Conservation (phyloP, 2,113 vertebrate genomes). For the Penelope pileata region DNA sequence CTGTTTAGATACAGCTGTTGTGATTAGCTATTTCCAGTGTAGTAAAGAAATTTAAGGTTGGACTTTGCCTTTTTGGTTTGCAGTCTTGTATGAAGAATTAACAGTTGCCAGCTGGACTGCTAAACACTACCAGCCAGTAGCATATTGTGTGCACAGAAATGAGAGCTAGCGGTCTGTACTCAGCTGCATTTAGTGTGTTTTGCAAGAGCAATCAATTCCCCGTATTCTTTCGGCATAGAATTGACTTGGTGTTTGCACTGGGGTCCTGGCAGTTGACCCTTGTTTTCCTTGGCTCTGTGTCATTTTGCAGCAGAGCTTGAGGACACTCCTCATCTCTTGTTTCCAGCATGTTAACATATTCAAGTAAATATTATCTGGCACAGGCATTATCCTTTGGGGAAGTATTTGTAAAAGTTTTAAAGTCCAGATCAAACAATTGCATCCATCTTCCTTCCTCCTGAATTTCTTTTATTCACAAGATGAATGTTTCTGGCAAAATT, state of each 20-base stretch:
- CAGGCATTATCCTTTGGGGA: neutral
- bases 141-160: neutral
- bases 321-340: constrained; percentile 33
- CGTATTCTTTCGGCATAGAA: neutral
- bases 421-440: constrained; percentile 32
- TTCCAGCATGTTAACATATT: constrained; percentile 52
- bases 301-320: constrained; percentile 22
- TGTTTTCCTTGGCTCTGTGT: constrained; percentile 54
- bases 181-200: neutral
- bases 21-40: neutral
- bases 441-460: constrained; percentile 7
- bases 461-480: constrained; percentile 32
- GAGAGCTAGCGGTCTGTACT: neutral
- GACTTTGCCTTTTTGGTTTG: neutral
- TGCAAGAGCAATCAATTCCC: neutral
- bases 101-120: neutral
- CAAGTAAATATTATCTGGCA: constrained; percentile 45
- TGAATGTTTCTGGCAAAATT: neutral
- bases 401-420: constrained; percentile 24
- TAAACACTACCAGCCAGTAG: neutral
- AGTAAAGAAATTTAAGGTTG: neutral
- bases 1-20: neutral
- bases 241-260: neutral
- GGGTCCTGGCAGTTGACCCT: constrained; percentile 59
- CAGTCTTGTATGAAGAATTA: neutral